phyloP scores from a whole-genome alignment of 2,888 invertebrate species.

The Philopedon plagiatum region DNA sequence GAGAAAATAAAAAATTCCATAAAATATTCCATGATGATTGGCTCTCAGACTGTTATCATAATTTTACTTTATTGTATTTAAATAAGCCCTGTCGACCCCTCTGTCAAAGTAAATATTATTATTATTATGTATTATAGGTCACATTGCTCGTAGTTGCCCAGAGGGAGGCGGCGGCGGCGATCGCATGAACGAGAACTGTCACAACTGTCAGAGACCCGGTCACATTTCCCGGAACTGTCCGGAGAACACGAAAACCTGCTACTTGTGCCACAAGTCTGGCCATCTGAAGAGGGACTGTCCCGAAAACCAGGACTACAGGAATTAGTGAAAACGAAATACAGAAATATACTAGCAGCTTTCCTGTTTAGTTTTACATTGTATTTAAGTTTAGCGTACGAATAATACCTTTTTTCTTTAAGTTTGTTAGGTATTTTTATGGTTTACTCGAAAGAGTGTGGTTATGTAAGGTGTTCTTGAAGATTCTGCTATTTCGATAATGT shows the following conservation, averaged over 20 bases:
- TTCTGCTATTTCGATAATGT: slow-evolving; percentile 5
- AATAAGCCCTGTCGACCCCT: no score
- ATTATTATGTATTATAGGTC: no score
- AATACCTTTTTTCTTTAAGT: slow-evolving; percentile 18
- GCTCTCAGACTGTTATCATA: no score
- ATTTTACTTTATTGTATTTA: no score
- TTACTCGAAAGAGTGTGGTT: slow-evolving; percentile 36
- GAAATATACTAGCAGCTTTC: slow-evolving; percentile 39
- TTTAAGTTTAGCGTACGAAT: slow-evolving; percentile 24
- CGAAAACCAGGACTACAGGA: slow-evolving; percentile 81
- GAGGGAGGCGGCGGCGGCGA: slow-evolving; percentile 73
- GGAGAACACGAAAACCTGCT: slow-evolving; percentile 89
- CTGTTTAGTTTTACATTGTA: slow-evolving; percentile 40
- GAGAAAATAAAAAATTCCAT: no score
- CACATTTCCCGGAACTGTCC: slow-evolving; percentile 92
- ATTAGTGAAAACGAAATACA: slow-evolving; percentile 60
- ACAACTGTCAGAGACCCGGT: slow-evolving; percentile 94
- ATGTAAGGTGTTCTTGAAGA: slow-evolving; percentile 23
- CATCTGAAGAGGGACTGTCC: slow-evolving; percentile 94
- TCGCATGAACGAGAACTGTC: slow-evolving; percentile 79
- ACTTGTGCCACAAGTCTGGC: slow-evolving; percentile 92
- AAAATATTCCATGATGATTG: no score
- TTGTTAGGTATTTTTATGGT: slow-evolving; percentile 41
- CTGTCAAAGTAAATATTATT: no score
- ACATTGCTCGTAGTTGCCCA: slow-evolving; percentile 90